Conservation (phyloP, 2,888 invertebrate species). For the Itoplectis maculator region DNA sequence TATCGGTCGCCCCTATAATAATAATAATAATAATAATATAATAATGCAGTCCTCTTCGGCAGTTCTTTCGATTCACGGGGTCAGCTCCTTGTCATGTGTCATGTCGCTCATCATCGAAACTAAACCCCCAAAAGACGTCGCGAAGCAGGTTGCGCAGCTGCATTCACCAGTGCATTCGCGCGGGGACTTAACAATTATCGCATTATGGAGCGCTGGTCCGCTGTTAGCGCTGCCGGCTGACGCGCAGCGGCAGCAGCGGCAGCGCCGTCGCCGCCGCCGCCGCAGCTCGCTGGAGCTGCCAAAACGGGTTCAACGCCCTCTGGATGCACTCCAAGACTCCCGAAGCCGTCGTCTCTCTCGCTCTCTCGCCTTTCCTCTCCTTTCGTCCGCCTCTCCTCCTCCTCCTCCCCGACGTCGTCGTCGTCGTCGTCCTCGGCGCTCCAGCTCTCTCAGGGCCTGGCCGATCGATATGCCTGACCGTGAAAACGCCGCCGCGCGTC, state of each 20-base stretch:
- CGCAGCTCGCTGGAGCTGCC: slow-evolving; percentile 74
- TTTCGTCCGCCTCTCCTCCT: slow-evolving; percentile 70
- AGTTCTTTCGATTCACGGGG: too few species aligned
- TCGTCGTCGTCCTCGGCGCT: slow-evolving; percentile 73
- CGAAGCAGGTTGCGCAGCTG: slow-evolving; percentile 55
- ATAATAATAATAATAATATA: too few species aligned
- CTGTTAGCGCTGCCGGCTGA: slow-evolving; percentile 21
- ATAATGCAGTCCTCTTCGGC: too few species aligned
- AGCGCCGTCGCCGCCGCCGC: neutral
- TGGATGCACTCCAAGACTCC: slow-evolving; percentile 84
- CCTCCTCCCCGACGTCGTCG: slow-evolving; percentile 70
- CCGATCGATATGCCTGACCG: slow-evolving; percentile 83
- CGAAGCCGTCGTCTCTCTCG: slow-evolving; percentile 71
- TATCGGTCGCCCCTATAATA: too few species aligned
- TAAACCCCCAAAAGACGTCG: too few species aligned
- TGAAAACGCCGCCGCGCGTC: slow-evolving; percentile 82
- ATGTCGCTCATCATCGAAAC: too few species aligned
- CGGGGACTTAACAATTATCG: slow-evolving; percentile 75
- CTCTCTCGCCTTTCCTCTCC: slow-evolving; percentile 32
- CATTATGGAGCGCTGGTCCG: slow-evolving; percentile 66
- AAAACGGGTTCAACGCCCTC: slow-evolving; percentile 83
- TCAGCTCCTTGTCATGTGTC: too few species aligned
- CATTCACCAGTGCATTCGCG: slow-evolving; percentile 36
- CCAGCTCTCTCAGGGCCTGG: slow-evolving; percentile 55
- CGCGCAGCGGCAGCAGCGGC: neutral